Base-by-base conservation (phyloP, 2,113 vertebrate species). In the human (Homo sapiens) region DNA sequence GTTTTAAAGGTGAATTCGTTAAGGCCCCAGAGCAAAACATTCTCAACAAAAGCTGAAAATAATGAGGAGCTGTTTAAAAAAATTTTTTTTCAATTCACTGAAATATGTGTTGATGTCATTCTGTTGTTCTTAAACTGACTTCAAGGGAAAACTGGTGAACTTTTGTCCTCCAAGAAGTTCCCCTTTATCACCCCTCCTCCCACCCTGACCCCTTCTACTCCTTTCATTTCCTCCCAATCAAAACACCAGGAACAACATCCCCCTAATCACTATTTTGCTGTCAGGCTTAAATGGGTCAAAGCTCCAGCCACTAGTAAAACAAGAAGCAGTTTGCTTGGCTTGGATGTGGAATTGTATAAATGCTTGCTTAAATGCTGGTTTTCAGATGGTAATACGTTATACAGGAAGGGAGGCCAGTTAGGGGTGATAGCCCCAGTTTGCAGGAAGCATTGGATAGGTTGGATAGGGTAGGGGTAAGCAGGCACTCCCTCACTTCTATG, bases 251-350 rank as follows among this genome's bases (percentile, higher is more conserved):
- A 81, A 38, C 14, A 81, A 66, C 38, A 82, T 18, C 64, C 82
- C 27, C 66, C 80, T 79, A 73, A 79, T 86, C 9, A 7, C 40
- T 57, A 38, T 96, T 97, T 96, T 92, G 59, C 94, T 89, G 45
- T 93, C 94, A 93, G 84, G 6, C 55, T 88, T 89, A 91, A 97
- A 61, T 93, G 59, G 86, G 93, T 93, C 93, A 97, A 66, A 85
- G 40, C 13, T 78, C 66, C 66, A 85, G 68, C 30, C 82, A 68
- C 10, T 87, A 91, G 83, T 40, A 52, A 90, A 94, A 93, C 52
- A 96, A 96, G 79, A 93, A 52, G 86, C 78, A 89, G n/a, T 82
- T 48, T 94, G 81, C 96, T 93, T 89, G 87, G 55, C 68, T 93
- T 85, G 76, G 73, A 93, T 75, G 52, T 87, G 87, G 76, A 66